Evolutionary conservation across 2,797 vertebrate genomes (phyloP).

Genomic region (Okamejei kenojei): DNA sequence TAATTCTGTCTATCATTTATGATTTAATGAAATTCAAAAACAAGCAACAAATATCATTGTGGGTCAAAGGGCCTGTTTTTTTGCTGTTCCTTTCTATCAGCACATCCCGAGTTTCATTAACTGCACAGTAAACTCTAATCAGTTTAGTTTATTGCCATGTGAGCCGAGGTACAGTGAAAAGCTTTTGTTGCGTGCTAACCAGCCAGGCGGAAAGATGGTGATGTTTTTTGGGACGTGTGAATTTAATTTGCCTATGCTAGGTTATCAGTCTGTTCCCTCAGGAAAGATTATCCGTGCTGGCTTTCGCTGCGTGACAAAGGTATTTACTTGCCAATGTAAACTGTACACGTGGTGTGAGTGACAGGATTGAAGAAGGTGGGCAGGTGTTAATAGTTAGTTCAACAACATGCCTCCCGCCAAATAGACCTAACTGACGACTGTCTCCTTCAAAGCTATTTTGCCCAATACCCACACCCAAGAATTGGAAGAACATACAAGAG

Average conservation of each 20-base stretch:
- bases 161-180: too few species aligned
- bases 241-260: background rate
- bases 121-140: background rate
- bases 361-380: background rate
- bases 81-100: too few species aligned
- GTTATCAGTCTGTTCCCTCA: background rate
- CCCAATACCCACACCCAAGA: background rate
- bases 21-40: too few species aligned
- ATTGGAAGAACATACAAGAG: background rate
- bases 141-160: too few species aligned
- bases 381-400: background rate
- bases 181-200: too few species aligned
- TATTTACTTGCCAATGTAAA: background rate
- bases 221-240: background rate
- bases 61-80: too few species aligned
- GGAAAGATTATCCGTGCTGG: background rate
- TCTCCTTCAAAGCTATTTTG: background rate
- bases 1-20: too few species aligned
- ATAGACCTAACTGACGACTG: background rate
- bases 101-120: background rate
- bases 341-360: too few species aligned
- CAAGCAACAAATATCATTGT: too few species aligned
- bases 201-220: too few species aligned
- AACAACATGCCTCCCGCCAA: background rate
- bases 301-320: background rate